Evolutionary conservation across 1,140 invertebrate genomes (phyloP).

Genomic region (Procambarus virginalis): DNA sequence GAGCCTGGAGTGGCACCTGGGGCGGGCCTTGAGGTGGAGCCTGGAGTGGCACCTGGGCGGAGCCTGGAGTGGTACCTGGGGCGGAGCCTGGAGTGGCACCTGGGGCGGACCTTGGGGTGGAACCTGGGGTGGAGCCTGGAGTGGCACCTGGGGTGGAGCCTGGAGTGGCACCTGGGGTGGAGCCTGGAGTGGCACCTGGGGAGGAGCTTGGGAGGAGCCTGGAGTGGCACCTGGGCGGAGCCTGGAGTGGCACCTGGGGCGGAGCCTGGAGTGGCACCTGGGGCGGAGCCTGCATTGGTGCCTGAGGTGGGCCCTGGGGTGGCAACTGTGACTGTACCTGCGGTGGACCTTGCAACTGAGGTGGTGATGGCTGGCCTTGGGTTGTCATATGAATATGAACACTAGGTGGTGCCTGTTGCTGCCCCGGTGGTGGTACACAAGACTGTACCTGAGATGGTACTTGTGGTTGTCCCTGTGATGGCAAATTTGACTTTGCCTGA

Average conservation of each 20-base stretch:
- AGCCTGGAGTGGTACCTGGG: neutral
- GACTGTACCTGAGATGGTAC: constrained; percentile 2
- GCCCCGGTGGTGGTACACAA: neutral
- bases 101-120: constrained; percentile 6
- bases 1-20: neutral
- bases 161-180: constrained; percentile 4
- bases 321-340: neutral
- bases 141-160: neutral
- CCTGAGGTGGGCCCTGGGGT: neutral
- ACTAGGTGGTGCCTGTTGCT: constrained; percentile 1
- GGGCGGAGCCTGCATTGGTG: neutral
- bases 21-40: too few relatives aligned
- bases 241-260: too few relatives aligned
- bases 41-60: neutral
- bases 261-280: neutral
- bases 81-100: neutral
- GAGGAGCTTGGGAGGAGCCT: neutral
- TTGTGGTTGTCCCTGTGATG: neutral
- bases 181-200: neutral
- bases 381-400: neutral
- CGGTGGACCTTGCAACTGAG: too few relatives aligned
- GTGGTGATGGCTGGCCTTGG: neutral
- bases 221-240: neutral
- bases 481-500: neutral
- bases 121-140: constrained; percentile 6